Percentiles rank a stretch among this genome's conserved stretches.
Evolutionary conservation across 1,140 invertebrate genomes (phyloP).

Genomic region (Galleria mellonella): DNA sequence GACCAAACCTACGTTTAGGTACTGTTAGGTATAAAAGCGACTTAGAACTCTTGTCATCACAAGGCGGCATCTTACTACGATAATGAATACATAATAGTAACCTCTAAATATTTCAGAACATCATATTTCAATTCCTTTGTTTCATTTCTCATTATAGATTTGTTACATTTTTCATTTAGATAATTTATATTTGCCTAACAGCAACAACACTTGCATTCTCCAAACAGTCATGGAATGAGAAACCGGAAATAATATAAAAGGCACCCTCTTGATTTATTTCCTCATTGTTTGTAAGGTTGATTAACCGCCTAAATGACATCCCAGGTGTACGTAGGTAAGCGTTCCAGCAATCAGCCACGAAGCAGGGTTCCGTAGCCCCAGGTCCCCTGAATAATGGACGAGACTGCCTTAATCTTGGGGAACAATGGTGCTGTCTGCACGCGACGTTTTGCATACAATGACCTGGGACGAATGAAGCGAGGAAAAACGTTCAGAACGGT

Average conservation of each 20-base stretch:
- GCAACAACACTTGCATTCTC: too few species aligned
- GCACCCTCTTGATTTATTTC: conserved; percentile 47
- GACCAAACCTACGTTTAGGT: too few species aligned
- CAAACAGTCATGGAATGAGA: too few species aligned
- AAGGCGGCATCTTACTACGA: too few species aligned
- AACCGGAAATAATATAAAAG: background rate
- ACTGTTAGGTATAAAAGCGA: too few species aligned
- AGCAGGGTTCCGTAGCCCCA: conserved; percentile 31
- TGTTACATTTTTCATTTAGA: too few species aligned
- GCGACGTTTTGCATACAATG: conserved; percentile 66
- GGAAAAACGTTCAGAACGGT: conserved; percentile 22
- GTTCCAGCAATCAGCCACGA: conserved; percentile 46
- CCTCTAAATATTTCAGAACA: too few species aligned
- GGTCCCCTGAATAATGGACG: conserved; percentile 39
- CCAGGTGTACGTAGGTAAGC: conserved; percentile 33
- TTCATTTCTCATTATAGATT: too few species aligned
- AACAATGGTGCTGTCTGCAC: conserved; percentile 52
- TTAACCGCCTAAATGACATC: conserved; percentile 37
- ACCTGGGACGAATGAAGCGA: conserved; percentile 26
- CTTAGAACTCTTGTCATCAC: too few species aligned
- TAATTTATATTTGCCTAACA: too few species aligned
- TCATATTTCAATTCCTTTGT: too few species aligned
- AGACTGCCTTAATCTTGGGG: conserved; percentile 50
- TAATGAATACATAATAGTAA: too few species aligned
- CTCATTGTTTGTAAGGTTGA: conserved; percentile 48